Evolutionary conservation across 2,113 vertebrate genomes (phyloP), one percentile per base, ranked within the genome.

Genomic region (Pluvialis apricaria): DNA sequence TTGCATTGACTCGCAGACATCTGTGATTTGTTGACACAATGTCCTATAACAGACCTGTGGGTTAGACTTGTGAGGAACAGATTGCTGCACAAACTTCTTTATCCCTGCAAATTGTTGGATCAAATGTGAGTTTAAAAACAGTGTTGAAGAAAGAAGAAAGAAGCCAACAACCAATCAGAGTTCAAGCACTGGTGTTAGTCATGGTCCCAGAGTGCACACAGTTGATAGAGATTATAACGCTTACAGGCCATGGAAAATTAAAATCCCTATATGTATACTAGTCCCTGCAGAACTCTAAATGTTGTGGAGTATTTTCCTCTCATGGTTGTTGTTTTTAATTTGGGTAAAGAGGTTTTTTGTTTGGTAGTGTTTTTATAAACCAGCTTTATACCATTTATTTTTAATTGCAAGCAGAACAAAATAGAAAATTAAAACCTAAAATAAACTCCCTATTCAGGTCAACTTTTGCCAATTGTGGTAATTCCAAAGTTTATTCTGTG

Each of bases 261-360:
- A 96, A 94, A 94, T 96, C 82, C 70, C 52, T 95, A 6, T 85
- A 58, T 82, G 31, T 90, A 79, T 95, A 96, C 82, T 95, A 55
- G 93, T 96, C 96, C 95, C 96, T 91, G 73, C 84, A 95, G 96
- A 94, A 85, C 90, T 91, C 84, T 96, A 96, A 97, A 96, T 87
- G 77, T 45, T 91, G 73, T 91, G 84, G 87, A 79, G 66, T 72
- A 42, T 91, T 92, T 90, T 75, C 57, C 73, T 80, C 68, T 90
- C 38, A 21, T 13, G 40, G 61, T 75, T 93, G 78, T 95, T 93
- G 73, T 49, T 90, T 93, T 95, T 95, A 80, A 87, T 93, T 92
- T 92, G 66, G 49, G 78, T 82, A 90, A 92, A 94, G 82, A 87
- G 79, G 26, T 71, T 87, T 66, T 94, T 94, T 97, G 96, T 95